Evolutionary conservation across 2,888 invertebrate species (phyloP).

Genomic region (Volucella inanis): DNA sequence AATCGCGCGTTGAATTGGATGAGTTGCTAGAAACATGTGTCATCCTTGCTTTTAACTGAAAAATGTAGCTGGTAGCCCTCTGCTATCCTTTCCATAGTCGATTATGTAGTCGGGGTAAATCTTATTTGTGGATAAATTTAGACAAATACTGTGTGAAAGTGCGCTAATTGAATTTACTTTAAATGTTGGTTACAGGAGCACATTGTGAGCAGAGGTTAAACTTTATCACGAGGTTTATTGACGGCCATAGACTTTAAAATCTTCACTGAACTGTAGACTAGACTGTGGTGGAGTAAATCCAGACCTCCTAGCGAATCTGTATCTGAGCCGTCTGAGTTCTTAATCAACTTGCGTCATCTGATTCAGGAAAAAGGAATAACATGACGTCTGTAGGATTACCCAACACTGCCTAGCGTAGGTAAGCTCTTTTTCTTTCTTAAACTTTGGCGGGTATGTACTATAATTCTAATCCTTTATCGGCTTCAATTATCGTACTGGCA

Average conservation of each 20-base stretch:
- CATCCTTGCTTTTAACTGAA: constrained; percentile 10
- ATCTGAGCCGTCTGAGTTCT: constrained; percentile 7
- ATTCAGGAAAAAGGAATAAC: not conserved
- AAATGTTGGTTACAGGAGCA: constrained; percentile 30
- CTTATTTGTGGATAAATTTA: constrained; percentile 20
- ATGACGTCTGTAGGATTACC: not conserved
- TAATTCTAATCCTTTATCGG: constrained; percentile 42
- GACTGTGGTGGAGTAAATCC: not conserved
- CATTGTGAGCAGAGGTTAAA: not conserved
- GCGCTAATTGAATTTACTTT: constrained; percentile 69
- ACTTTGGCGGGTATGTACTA: constrained; percentile 1
- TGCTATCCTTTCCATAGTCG: constrained; percentile 20
- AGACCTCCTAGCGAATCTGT: too few relatives aligned
- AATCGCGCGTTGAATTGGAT: constrained; percentile 46
- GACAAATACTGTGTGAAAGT: constrained; percentile 46
- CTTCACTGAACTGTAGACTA: constrained; percentile 6
- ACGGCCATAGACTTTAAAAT: constrained; percentile 32
- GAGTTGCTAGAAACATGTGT: constrained; percentile 36
- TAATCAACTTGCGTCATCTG: constrained; percentile 16
- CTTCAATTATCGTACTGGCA: constrained; percentile 66
- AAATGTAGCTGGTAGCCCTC: not conserved
- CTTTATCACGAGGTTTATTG: constrained; percentile 1
- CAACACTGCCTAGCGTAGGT: not conserved
- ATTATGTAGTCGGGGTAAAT: constrained; percentile 1
- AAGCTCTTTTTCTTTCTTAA: not conserved